phyloP scores from a whole-genome alignment of 2,113 vertebrate genomes.

The Oostethus manadensis region DNA sequence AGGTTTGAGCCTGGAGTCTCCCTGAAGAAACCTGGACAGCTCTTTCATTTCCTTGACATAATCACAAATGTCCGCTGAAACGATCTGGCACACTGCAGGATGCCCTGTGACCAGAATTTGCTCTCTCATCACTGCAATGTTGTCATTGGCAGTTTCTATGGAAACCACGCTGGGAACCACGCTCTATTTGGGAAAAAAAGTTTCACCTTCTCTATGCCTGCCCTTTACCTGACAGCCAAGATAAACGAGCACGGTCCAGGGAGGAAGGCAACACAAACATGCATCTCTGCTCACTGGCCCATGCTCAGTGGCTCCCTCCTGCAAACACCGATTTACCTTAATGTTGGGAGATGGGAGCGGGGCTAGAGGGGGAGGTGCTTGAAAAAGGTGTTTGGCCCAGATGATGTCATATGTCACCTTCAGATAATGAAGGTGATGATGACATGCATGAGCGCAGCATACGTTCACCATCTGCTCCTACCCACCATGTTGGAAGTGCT shows the following conservation, averaged over 20 bases:
- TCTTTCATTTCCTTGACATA: slow-evolving; percentile 47
- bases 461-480: slow-evolving; percentile 68
- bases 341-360: slow-evolving; percentile 44
- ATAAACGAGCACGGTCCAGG: slow-evolving; percentile 71
- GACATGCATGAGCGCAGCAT: slow-evolving; percentile 60
- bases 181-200: slow-evolving; percentile 63
- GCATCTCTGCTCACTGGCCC: slow-evolving; percentile 67
- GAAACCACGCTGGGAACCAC: slow-evolving; percentile 45
- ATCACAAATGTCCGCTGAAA: slow-evolving; percentile 47
- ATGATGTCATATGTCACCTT: slow-evolving; percentile 74
- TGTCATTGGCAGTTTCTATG: slow-evolving; percentile 59
- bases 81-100: slow-evolving; percentile 38
- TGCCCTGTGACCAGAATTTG: slow-evolving; percentile 52
- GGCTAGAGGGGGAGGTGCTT: slow-evolving; percentile 30
- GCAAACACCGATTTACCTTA: slow-evolving; percentile 71
- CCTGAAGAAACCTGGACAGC: slow-evolving; percentile 48
- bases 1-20: slow-evolving; percentile 42
- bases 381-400: slow-evolving; percentile 23
- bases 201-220: slow-evolving; percentile 72
- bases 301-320: slow-evolving; percentile 64
- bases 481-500: slow-evolving; percentile 46
- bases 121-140: slow-evolving; percentile 53
- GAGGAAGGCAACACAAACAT: slow-evolving; percentile 67
- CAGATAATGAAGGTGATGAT: slow-evolving; percentile 72
- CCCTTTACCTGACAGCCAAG: slow-evolving; percentile 72